phyloP scores from a whole-genome alignment of 2,888 invertebrate genomes.

The Nemurella pictetii region DNA sequence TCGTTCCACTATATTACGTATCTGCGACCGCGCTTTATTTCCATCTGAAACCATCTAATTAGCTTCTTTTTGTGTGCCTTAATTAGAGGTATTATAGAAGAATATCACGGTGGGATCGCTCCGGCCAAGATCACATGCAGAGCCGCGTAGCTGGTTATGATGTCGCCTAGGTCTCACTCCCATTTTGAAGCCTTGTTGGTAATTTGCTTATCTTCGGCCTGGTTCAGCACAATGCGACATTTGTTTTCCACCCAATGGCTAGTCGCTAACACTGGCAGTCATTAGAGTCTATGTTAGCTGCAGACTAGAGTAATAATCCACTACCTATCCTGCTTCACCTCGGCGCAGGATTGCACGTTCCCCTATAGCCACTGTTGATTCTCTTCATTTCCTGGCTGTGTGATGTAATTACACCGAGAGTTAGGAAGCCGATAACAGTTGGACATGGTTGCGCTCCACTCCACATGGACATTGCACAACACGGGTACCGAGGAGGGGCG shows the following conservation, averaged over 20 bases:
- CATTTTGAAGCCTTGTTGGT: neutral
- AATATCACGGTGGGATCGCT: neutral
- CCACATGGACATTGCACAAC: conserved; percentile 21
- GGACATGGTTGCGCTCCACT: conserved; percentile 21
- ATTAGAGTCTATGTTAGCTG: conserved; percentile 20
- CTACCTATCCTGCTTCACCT: conserved; percentile 1
- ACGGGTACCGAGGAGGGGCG: neutral
- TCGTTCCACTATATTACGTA: neutral
- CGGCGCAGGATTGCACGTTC: neutral
- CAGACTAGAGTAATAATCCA: conserved; percentile 15
- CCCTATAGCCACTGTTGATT: neutral
- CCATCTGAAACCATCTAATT: conserved; percentile 1
- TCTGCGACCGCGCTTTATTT: neutral
- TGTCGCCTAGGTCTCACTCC: neutral
- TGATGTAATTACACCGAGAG: conserved; percentile 30
- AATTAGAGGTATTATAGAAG: conserved; percentile 25
- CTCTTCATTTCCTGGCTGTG: conserved; percentile 26
- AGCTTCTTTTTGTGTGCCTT: conserved; percentile 7
- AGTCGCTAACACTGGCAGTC: neutral
- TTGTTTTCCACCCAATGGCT: conserved; percentile 9
- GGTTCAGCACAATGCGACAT: conserved; percentile 8
- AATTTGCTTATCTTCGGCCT: conserved; percentile 27
- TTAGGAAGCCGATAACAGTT: conserved; percentile 26
- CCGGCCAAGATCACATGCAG: neutral
- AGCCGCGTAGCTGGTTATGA: neutral